These are phyloP conservation scores for Archips crataeganus DNA, from an alignment of 2,888 invertebrate genomes.

Conservation along the genomic window DNA sequence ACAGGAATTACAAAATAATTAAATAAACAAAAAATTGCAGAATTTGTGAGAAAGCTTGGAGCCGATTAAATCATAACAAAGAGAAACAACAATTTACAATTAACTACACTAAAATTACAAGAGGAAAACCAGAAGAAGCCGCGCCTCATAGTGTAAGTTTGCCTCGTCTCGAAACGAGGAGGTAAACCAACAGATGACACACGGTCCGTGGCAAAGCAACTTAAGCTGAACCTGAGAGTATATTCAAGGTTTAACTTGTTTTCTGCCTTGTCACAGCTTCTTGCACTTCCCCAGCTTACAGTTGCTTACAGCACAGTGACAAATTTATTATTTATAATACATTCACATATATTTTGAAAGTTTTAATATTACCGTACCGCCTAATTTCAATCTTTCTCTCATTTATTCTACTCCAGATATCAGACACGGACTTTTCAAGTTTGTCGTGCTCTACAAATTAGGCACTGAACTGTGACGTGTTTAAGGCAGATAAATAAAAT, in stretches of 20 bases:
- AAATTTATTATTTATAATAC: too few relatives aligned
- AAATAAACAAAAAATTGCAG: constrained; percentile 2
- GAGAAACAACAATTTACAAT: neutral
- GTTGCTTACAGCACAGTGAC: neutral
- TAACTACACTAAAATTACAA: neutral
- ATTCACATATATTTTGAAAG: too few relatives aligned
- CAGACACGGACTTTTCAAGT: too few relatives aligned
- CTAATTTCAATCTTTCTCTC: too few relatives aligned
- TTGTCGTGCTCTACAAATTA: too few relatives aligned
- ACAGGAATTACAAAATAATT: neutral
- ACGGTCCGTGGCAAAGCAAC: neutral
- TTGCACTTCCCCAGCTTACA: neutral
- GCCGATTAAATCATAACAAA: neutral
- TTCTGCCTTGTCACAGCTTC: neutral
- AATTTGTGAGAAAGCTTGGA: neutral
- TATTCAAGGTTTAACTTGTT: constrained; percentile 1
- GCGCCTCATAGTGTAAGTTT: neutral
- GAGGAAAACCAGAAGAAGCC: neutral
- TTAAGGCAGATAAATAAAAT: too few relatives aligned
- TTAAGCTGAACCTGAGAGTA: too few relatives aligned
- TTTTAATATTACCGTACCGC: too few relatives aligned
- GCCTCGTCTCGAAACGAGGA: neutral
- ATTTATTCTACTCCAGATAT: too few relatives aligned
- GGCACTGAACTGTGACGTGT: too few relatives aligned
- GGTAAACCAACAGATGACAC: neutral